Percentiles rank a stretch among this genome's conserved stretches.
These are phyloP conservation scores for Anagyrus pseudococci DNA, from an alignment of 2,888 invertebrate genomes.

Conservation along the genomic window DNA sequence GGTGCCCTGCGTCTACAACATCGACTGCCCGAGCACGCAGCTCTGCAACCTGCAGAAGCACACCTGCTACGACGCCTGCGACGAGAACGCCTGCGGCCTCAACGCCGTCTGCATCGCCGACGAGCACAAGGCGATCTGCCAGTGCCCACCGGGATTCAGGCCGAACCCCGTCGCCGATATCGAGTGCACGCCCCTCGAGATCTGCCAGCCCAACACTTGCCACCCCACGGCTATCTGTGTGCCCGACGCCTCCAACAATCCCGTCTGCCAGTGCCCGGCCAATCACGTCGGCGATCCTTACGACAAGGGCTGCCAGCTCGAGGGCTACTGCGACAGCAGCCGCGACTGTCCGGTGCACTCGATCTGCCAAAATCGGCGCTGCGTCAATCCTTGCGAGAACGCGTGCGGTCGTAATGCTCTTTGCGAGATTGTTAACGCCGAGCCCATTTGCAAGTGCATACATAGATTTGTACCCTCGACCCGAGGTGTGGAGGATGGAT, in stretches of 20 bases:
- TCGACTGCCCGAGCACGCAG: constrained; percentile 80
- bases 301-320: constrained; percentile 76
- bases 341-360: constrained; percentile 83
- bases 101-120: constrained; percentile 90
- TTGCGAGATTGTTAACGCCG: constrained; percentile 77
- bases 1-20: constrained; percentile 86
- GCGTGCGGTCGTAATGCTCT: constrained; percentile 83
- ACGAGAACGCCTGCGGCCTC: constrained; percentile 81
- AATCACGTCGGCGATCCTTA: constrained; percentile 81
- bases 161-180: constrained; percentile 86
- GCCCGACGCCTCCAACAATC: constrained; percentile 70
- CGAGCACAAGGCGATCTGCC: constrained; percentile 81
- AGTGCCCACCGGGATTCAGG: constrained; percentile 84
- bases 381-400: constrained; percentile 82
- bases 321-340: constrained; percentile 76
- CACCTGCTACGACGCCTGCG: constrained; percentile 82
- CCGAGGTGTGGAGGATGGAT: constrained; percentile 71
- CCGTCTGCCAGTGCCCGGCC: constrained; percentile 79
- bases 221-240: constrained; percentile 83
- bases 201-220: constrained; percentile 80
- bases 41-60: constrained; percentile 84
- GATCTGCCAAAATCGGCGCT: constrained; percentile 74
- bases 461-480: constrained; percentile 76
- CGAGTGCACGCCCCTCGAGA: constrained; percentile 75
- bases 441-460: constrained; percentile 81